A percentile compares a stretch with the other conserved stretches of the same genome.
phyloP scores from a whole-genome alignment of 2,888 invertebrate species.

The Cephus spinipes region DNA sequence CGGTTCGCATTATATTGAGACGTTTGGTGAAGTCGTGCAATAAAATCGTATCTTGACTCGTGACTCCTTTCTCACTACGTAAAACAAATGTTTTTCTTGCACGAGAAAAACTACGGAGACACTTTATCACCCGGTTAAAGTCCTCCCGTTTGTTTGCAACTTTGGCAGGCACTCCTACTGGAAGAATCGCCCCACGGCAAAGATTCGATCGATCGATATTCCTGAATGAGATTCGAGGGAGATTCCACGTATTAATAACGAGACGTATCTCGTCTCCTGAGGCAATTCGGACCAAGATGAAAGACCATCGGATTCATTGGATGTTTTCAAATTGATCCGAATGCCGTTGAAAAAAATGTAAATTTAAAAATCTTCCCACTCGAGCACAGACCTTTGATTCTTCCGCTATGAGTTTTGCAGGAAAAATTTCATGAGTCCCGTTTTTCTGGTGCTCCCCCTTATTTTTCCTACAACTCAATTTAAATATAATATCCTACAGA shows the following conservation, averaged over 20 bases:
- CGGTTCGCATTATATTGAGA: not conserved
- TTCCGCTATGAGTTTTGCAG: not conserved
- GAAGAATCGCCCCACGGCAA: not conserved
- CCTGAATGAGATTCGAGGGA: not conserved
- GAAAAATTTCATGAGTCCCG: not conserved
- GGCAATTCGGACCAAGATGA: not conserved
- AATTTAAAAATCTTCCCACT: not conserved
- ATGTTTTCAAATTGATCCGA: not conserved
- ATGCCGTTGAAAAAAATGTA: not conserved
- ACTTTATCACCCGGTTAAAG: not conserved
- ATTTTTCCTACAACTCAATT: conserved; percentile 19
- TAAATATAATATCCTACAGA: conserved; percentile 20
- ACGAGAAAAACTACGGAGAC: not conserved
- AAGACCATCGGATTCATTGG: not conserved
- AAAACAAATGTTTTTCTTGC: not conserved
- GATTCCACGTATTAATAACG: not conserved
- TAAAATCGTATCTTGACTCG: not conserved
- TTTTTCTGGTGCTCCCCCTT: not conserved
- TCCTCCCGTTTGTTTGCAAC: not conserved
- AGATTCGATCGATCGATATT: not conserved
- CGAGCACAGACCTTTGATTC: not conserved
- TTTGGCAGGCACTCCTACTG: not conserved
- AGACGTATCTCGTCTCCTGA: not conserved
- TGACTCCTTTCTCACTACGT: not conserved
- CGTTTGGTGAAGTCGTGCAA: not conserved